phyloP scores from a whole-genome alignment of 1,140 invertebrate genomes.

The Leptopilina boulardi region DNA sequence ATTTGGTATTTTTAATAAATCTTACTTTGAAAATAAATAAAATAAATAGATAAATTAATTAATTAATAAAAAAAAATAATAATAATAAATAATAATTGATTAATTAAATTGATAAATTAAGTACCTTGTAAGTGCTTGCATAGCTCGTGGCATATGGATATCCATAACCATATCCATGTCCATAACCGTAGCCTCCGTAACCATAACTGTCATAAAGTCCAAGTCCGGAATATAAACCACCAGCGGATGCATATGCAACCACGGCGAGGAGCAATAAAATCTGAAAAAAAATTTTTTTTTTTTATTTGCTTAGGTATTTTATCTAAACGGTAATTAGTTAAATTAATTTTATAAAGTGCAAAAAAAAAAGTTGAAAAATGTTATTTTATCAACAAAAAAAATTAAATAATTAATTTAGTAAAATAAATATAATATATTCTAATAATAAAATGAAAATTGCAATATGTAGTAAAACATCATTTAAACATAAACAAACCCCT shows the following conservation, averaged over 20 bases:
- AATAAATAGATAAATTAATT: too few relatives aligned
- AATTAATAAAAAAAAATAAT: too few relatives aligned
- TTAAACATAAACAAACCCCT: background rate
- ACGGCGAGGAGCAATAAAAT: constrained; percentile 55
- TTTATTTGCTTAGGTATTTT: too few relatives aligned
- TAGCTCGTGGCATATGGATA: constrained; percentile 64
- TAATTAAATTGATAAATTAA: background rate
- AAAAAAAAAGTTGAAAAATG: too few relatives aligned
- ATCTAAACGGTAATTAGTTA: too few relatives aligned
- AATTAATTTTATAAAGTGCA: too few relatives aligned
- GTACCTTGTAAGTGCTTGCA: constrained; percentile 60
- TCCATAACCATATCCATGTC: constrained; percentile 43
- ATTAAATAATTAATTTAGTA: background rate
- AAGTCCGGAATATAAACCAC: constrained; percentile 62
- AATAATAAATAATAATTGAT: too few relatives aligned
- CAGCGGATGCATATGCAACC: constrained; percentile 66
- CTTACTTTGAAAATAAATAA: too few relatives aligned
- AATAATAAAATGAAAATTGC: background rate
- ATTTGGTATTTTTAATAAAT: too few relatives aligned
- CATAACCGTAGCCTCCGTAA: constrained; percentile 54
- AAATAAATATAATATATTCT: background rate
- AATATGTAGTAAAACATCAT: too few relatives aligned
- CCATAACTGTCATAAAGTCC: constrained; percentile 49
- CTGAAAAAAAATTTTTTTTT: constrained; percentile 23
- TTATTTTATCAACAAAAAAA: too few relatives aligned